These are phyloP conservation scores for Cheilinus undulatus DNA, from an alignment of 2,113 vertebrate genomes.

Conservation along the genomic window DNA sequence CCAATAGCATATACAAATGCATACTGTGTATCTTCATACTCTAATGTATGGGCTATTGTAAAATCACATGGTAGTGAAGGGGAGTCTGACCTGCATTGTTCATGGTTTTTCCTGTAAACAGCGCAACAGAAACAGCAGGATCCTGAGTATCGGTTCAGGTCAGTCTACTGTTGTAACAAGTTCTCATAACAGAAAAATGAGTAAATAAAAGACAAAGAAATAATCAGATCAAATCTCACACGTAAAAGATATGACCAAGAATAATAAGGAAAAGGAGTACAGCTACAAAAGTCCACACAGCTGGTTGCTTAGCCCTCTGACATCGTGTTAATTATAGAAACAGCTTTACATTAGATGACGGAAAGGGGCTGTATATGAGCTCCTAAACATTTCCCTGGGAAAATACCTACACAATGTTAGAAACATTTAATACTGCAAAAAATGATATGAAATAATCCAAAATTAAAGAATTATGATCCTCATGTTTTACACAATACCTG, in stretches of 20 bases:
- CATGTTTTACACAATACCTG: no score
- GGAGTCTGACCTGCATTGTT: slow-evolving; percentile 36
- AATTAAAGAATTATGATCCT: no score
- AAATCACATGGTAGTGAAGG: no score
- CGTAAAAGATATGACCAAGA: not conserved
- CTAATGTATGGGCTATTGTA: no score
- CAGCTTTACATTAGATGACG: slow-evolving; percentile 9
- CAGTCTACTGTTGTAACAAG: slow-evolving; percentile 8
- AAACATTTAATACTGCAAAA: no score
- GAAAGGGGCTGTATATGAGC: not conserved
- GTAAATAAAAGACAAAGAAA: no score
- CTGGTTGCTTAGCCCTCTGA: not conserved
- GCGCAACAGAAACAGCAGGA: slow-evolving; percentile 36
- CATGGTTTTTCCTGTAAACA: slow-evolving; percentile 63
- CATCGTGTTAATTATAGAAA: slow-evolving; percentile 35
- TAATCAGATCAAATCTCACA: not conserved
- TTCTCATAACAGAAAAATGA: not conserved
- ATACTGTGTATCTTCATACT: no score
- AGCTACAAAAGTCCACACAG: not conserved
- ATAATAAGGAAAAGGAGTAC: not conserved
- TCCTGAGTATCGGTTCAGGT: not conserved
- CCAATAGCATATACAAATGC: no score
- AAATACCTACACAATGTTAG: no score
- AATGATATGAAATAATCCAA: no score
- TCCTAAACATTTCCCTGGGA: no score